phyloP scores from a whole-genome alignment of 2,797 vertebrate genomes.

The Artibeus jamaicensis region DNA sequence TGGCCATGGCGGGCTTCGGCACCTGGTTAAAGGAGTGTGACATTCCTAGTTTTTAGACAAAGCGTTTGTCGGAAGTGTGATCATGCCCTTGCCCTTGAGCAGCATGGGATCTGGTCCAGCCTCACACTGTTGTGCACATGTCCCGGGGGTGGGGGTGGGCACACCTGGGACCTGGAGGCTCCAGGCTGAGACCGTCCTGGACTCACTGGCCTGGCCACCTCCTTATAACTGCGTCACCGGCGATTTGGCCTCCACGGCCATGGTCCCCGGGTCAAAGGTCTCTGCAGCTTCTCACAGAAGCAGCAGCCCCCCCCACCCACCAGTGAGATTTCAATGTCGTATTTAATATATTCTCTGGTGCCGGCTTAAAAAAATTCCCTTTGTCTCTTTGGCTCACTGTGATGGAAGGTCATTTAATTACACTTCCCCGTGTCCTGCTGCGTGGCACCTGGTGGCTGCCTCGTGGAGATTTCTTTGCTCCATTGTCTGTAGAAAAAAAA shows the following conservation, averaged over 20 bases:
- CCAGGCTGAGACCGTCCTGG: neutral
- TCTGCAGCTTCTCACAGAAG: neutral
- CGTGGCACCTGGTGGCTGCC: neutral
- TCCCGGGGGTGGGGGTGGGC: neutral
- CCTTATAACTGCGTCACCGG: neutral
- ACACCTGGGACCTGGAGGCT: neutral
- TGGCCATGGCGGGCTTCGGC: rapidly evolving
- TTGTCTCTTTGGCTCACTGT: neutral
- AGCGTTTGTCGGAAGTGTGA: rapidly evolving
- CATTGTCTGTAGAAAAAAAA: slow-evolving; percentile 58
- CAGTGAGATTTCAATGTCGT: neutral
- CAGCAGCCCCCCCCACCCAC: neutral
- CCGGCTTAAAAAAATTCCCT: neutral
- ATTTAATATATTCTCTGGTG: neutral
- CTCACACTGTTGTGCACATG: neutral
- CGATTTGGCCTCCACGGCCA: neutral
- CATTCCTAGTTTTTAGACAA: rapidly evolving
- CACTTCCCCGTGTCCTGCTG: neutral
- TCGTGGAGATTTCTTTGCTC: neutral
- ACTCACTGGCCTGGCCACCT: neutral
- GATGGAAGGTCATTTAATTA: neutral
- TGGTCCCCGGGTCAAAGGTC: neutral
- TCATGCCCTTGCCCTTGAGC: neutral
- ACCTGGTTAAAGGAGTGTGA: rapidly evolving
- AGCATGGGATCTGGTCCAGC: rapidly evolving